Conservation (phyloP, 2,797 vertebrate species). For the Notolepis coatsorum region DNA sequence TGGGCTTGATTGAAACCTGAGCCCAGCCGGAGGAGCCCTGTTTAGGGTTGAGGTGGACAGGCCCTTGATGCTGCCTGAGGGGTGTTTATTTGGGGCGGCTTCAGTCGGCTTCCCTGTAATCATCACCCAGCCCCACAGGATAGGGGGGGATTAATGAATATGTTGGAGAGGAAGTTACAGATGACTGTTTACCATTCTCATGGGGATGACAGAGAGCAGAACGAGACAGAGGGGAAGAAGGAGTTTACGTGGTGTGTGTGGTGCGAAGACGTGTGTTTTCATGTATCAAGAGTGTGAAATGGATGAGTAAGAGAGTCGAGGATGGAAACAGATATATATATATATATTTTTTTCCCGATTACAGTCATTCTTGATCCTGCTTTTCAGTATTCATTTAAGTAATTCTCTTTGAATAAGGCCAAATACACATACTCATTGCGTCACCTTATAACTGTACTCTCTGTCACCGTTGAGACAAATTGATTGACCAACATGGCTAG, state of each 20-base stretch:
- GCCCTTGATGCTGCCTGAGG: conserved; percentile 78
- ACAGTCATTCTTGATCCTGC: not conserved
- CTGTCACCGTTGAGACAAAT: not conserved
- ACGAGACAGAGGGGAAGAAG: conserved; percentile 32
- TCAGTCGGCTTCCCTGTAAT: conserved; percentile 81
- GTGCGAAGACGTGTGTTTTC: conserved; percentile 3
- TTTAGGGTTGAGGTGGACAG: conserved; percentile 82
- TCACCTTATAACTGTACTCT: not conserved
- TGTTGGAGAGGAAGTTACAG: conserved; percentile 80
- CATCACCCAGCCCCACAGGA: conserved; percentile 77
- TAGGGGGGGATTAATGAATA: conserved; percentile 80
- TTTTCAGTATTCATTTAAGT: conserved; percentile 1
- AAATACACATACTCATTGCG: not conserved
- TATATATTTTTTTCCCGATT: not conserved
- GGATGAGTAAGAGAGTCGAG: too few species aligned
- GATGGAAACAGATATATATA: not conserved
- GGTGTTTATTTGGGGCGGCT: conserved; percentile 81
- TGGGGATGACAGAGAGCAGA: conserved; percentile 59
- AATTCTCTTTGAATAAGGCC: not conserved
- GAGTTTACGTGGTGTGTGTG: conserved; percentile 23
- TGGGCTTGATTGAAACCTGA: conserved; percentile 81
- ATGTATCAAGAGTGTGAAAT: not conserved
- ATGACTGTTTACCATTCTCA: conserved; percentile 80
- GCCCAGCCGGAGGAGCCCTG: conserved; percentile 74
- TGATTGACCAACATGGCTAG: not conserved